phyloP scores from a whole-genome alignment of 2,888 invertebrate species.

The Lumbricus terrestris region DNA sequence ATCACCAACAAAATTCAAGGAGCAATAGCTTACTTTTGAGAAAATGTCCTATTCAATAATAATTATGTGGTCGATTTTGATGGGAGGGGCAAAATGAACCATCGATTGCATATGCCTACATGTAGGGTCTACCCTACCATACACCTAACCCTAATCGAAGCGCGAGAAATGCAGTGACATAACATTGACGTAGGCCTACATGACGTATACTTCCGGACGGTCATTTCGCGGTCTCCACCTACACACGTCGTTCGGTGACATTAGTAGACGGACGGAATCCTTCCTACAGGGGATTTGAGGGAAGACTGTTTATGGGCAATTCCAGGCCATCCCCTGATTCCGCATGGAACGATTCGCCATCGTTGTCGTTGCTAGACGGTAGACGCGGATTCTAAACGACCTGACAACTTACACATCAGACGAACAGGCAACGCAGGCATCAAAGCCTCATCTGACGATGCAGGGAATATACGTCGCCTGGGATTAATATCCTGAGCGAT shows the following conservation, averaged over 20 bases:
- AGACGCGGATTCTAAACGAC: not conserved
- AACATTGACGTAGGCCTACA: not conserved
- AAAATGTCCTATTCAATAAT: no score
- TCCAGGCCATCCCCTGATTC: not conserved
- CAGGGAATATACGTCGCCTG: not conserved
- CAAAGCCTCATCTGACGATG: not conserved
- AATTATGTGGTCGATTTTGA: not conserved
- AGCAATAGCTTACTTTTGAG: not conserved
- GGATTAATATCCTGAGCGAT: not conserved
- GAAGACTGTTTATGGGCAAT: slow-evolving; percentile 3
- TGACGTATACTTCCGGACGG: not conserved
- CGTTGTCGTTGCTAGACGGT: not conserved
- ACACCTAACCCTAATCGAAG: not conserved
- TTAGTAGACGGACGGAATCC: not conserved
- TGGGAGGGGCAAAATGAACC: not conserved
- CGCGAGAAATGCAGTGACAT: not conserved
- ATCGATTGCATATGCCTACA: not conserved
- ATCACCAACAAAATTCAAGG: no score
- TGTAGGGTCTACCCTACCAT: no score
- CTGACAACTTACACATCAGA: slow-evolving; percentile 3
- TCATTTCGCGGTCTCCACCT: not conserved
- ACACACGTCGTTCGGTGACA: not conserved
- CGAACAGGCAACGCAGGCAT: not conserved
- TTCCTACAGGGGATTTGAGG: not conserved
- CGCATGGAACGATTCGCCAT: not conserved